Evolutionary conservation across 2,888 invertebrate genomes (phyloP).

Genomic region (Ethmia dodecea): DNA sequence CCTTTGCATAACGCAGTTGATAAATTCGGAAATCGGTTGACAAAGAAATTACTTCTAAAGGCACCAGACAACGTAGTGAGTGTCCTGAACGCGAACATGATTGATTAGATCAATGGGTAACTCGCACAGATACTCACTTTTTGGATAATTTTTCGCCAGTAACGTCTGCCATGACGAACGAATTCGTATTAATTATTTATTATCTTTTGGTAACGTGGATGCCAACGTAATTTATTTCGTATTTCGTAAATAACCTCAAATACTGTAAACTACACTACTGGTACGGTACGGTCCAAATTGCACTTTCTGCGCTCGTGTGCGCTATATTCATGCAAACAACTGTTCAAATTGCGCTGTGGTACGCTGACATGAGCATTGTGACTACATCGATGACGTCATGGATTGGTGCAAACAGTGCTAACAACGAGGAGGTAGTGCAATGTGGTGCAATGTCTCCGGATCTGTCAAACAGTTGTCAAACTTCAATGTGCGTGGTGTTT

Average conservation of each 20-base stretch:
- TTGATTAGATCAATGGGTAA: too few relatives aligned
- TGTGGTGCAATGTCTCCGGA: too few relatives aligned
- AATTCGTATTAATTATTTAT: neutral
- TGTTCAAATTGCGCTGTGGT: too few relatives aligned
- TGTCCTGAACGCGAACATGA: slow-evolving; percentile 44
- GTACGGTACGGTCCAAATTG: too few relatives aligned
- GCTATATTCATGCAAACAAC: too few relatives aligned
- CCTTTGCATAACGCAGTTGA: slow-evolving; percentile 51
- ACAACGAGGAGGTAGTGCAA: too few relatives aligned
- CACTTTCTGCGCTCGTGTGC: too few relatives aligned
- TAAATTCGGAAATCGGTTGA: slow-evolving; percentile 36
- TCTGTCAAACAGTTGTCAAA: too few relatives aligned
- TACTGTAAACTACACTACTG: neutral
- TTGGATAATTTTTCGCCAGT: slow-evolving; percentile 80
- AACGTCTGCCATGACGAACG: slow-evolving; percentile 72
- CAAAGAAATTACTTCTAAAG: slow-evolving; percentile 30
- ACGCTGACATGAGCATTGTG: too few relatives aligned
- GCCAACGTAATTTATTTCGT: neutral
- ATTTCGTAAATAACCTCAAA: neutral
- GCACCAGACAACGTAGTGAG: slow-evolving; percentile 29
- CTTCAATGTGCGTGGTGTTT: too few relatives aligned
- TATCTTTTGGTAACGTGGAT: slow-evolving; percentile 5
- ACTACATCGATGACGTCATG: too few relatives aligned
- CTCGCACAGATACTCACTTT: slow-evolving; percentile 78
- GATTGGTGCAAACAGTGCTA: too few relatives aligned